Conservation (phyloP, 1,140 invertebrate species). For the Zaprionus vittiger region DNA sequence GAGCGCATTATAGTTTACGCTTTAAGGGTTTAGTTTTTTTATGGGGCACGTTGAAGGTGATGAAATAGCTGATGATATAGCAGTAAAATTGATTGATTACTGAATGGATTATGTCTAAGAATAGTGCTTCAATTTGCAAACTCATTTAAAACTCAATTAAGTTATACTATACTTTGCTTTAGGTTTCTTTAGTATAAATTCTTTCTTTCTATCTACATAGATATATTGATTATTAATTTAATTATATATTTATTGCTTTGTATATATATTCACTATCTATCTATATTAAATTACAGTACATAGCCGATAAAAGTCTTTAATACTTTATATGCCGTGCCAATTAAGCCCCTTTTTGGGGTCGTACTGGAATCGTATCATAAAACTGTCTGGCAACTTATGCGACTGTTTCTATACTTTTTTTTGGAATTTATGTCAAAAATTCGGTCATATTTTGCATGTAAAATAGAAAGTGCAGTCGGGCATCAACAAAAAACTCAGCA, state of each 20-base stretch:
- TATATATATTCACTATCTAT: too few relatives aligned
- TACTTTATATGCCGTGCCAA: not conserved
- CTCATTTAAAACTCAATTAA: not conserved
- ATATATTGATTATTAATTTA: too few relatives aligned
- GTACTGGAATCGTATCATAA: not conserved
- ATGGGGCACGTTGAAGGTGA: not conserved
- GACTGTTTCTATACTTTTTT: not conserved
- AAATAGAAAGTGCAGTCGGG: conserved; percentile 52
- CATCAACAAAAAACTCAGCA: not conserved
- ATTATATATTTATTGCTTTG: too few relatives aligned
- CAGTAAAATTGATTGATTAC: not conserved
- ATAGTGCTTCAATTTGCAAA: not conserved
- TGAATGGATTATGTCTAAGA: not conserved
- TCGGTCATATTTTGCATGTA: conserved; percentile 57
- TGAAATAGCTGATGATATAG: not conserved
- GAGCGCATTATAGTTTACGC: not conserved
- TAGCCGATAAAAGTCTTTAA: not conserved
- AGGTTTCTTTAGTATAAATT: too few relatives aligned
- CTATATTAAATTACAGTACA: too few relatives aligned
- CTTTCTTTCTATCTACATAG: too few relatives aligned
- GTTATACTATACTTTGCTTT: not conserved
- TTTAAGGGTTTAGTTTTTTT: not conserved
- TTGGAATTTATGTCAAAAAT: conserved; percentile 22
- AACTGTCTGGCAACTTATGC: not conserved
- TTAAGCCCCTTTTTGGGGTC: not conserved